Evolutionary conservation across 2,888 invertebrate species (phyloP).

Genomic region (Oligia latruncula): DNA sequence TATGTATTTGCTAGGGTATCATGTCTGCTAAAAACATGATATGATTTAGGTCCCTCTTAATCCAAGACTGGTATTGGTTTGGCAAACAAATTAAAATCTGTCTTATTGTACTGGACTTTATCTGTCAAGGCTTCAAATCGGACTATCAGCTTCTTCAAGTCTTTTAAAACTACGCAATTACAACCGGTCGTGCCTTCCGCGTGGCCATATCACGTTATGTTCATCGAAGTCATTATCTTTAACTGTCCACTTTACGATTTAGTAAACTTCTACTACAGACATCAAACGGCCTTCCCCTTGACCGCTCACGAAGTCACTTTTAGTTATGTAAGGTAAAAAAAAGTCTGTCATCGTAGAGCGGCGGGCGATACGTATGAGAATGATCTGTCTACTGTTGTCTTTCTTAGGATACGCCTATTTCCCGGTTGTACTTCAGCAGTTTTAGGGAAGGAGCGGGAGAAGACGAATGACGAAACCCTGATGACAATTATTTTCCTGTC

Average conservation of each 20-base stretch:
- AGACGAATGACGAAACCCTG: background rate
- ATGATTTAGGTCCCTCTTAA: background rate
- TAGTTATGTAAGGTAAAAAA: background rate
- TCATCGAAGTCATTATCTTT: conserved; percentile 43
- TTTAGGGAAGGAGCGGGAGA: background rate
- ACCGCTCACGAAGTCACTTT: conserved; percentile 8
- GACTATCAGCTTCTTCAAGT: background rate
- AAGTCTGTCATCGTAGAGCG: background rate
- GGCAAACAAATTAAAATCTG: no score
- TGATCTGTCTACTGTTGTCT: background rate
- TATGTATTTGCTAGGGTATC: background rate
- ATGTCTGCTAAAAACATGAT: conserved; percentile 4
- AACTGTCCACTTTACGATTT: conserved; percentile 9
- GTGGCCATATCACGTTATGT: conserved; percentile 11
- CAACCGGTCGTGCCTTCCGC: conserved; percentile 14
- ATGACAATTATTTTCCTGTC: background rate
- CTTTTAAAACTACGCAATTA: conserved; percentile 10
- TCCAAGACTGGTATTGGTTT: background rate
- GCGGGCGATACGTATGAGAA: no score
- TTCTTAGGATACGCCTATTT: background rate
- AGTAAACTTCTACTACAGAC: background rate
- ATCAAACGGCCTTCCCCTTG: conserved; percentile 40
- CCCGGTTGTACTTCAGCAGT: background rate
- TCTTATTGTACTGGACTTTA: background rate
- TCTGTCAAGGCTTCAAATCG: background rate